A percentile compares a stretch with the other conserved stretches of the same genome.
These are phyloP conservation scores for Xiphorhynchus erythropygius DNA, from an alignment of 2,797 vertebrate genomes.

Conservation along the genomic window DNA sequence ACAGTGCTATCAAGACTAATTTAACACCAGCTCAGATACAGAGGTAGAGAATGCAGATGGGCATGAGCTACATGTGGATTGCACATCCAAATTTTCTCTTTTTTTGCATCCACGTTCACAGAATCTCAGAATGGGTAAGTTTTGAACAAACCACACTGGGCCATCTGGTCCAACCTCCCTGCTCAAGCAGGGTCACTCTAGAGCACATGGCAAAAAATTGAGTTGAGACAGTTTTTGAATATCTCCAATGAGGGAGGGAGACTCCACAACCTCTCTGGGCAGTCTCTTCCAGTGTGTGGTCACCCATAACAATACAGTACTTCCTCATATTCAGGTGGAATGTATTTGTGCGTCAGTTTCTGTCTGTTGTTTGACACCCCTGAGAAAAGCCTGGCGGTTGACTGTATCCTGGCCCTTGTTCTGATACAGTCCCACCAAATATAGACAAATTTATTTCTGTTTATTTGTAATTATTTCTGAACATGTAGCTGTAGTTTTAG, in stretches of 20 bases:
- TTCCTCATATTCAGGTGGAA: neutral
- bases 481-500: neutral
- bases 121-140: neutral
- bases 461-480: neutral
- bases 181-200: neutral
- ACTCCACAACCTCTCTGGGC: neutral
- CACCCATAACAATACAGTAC: neutral
- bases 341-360: neutral
- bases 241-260: neutral
- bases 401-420: neutral
- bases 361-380: neutral
- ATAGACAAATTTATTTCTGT: neutral
- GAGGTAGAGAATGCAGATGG: neutral
- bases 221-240: neutral
- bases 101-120: neutral
- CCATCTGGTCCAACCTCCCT: neutral
- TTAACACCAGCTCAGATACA: neutral
- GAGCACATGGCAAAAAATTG: neutral
- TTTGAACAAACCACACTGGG: neutral
- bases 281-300: rapidly evolving
- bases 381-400: neutral
- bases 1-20: neutral
- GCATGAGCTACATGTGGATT: neutral
- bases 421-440: neutral
- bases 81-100: neutral